phyloP scores from a whole-genome alignment of 2,888 invertebrate species.

The Drosophila nigritarsus region DNA sequence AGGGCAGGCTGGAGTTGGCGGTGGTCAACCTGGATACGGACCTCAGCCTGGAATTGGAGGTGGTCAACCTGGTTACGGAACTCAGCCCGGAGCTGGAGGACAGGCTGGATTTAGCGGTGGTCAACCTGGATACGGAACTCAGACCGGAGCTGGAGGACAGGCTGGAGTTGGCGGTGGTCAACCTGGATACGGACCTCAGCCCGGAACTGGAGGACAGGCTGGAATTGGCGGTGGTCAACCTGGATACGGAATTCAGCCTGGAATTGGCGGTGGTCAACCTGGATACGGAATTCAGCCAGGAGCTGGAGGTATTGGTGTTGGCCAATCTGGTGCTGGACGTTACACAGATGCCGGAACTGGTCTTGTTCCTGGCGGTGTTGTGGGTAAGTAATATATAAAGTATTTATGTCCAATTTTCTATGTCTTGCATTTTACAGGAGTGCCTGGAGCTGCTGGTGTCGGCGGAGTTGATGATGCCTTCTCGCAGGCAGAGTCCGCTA shows the following conservation, averaged over 20 bases:
- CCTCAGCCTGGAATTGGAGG: slow-evolving; percentile 5
- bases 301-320: slow-evolving; percentile 22
- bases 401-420: not conserved
- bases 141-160: not conserved
- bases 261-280: slow-evolving; percentile 23
- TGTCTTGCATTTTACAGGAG: slow-evolving; percentile 22
- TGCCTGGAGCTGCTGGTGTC: slow-evolving; percentile 41
- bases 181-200: slow-evolving; percentile 19
- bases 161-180: slow-evolving; percentile 13
- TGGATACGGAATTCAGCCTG: slow-evolving; percentile 27
- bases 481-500: slow-evolving; percentile 88
- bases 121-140: not conserved
- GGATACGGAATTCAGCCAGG: slow-evolving; percentile 25
- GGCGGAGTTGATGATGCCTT: slow-evolving; percentile 88
- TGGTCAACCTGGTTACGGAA: slow-evolving; percentile 13
- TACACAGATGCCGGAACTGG: slow-evolving; percentile 48
- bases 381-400: slow-evolving; percentile 41
- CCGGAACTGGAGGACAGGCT: slow-evolving; percentile 21
- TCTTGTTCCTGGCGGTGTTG: slow-evolving; percentile 27
- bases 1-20: slow-evolving; percentile 15
- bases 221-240: slow-evolving; percentile 30
- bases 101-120: slow-evolving; percentile 1
- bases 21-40: slow-evolving; percentile 25
- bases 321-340: slow-evolving; percentile 38
- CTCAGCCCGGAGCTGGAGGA: slow-evolving; percentile 17